These are phyloP conservation scores for Microtus montanus DNA, from an alignment of 2,113 vertebrate species.

Conservation along the genomic window DNA sequence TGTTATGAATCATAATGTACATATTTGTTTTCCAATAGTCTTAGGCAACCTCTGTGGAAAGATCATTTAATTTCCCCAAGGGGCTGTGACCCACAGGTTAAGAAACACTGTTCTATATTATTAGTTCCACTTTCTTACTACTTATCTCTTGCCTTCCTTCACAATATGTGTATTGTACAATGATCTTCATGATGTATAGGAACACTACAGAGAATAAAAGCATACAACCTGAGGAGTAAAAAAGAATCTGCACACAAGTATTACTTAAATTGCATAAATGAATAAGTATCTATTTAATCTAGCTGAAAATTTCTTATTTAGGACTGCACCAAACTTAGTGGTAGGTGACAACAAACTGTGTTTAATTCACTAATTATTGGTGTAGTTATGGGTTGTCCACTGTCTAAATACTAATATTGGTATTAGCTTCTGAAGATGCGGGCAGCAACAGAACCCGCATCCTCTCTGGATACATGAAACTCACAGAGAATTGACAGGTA, in stretches of 20 bases:
- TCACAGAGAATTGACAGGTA: not conserved
- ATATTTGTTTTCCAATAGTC: not conserved
- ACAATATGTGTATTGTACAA: not conserved
- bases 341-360: not conserved
- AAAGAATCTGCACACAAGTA: not conserved
- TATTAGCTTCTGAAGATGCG: not conserved
- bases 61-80: not conserved
- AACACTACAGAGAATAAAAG: not conserved
- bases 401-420: not conserved
- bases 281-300: not conserved
- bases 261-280: conserved; percentile 25
- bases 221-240: not conserved
- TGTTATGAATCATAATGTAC: not conserved
- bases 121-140: not conserved
- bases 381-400: not conserved
- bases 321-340: not conserved
- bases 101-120: not conserved
- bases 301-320: conserved; percentile 25
- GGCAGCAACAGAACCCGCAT: not conserved
- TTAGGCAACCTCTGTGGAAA: not conserved
- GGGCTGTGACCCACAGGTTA: not conserved
- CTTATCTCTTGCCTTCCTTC: not conserved
- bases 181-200: not conserved
- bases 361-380: not conserved
- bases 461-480: not conserved